phyloP scores from a whole-genome alignment of 2,888 invertebrate genomes.

The Drosophila mercatorum region DNA sequence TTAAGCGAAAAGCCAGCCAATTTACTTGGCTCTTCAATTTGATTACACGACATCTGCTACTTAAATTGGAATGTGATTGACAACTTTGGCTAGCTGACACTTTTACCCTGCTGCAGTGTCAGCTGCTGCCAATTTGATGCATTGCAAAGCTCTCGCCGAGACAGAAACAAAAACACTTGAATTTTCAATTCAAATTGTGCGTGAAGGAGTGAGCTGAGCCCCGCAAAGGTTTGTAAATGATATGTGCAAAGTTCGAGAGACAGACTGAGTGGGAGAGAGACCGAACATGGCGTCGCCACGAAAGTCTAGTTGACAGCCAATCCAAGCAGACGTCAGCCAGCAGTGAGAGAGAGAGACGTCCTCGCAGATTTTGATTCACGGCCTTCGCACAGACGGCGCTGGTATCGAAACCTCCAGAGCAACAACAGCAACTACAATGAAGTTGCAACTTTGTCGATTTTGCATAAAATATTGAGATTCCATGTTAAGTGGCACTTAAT shows the following conservation, averaged over 20 bases:
- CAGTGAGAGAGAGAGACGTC: constrained; percentile 27
- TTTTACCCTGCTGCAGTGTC: constrained; percentile 8
- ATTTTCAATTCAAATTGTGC: constrained; percentile 36
- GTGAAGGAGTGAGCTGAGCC: constrained; percentile 9
- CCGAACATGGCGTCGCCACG: constrained; percentile 23
- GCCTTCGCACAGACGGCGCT: constrained; percentile 35
- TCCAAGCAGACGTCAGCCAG: constrained; percentile 36
- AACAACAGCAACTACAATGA: constrained; percentile 7
- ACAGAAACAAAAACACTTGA: constrained; percentile 20
- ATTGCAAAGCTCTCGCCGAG: constrained; percentile 23
- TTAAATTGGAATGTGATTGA: constrained; percentile 12
- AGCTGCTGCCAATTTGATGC: constrained; percentile 32
- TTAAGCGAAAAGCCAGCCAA: not conserved
- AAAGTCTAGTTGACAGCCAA: constrained; percentile 65
- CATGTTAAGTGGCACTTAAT: constrained; percentile 83
- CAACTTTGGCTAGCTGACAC: constrained; percentile 18
- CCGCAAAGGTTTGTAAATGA: constrained; percentile 29
- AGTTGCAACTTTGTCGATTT: constrained; percentile 58
- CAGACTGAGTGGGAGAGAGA: not conserved
- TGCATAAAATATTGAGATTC: constrained; percentile 83
- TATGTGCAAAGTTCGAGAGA: constrained; percentile 27
- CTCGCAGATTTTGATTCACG: constrained; percentile 51
- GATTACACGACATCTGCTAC: constrained; percentile 15
- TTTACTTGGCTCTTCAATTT: not conserved
- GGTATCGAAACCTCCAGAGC: constrained; percentile 48